Percentiles rank a stretch among this genome's conserved stretches.
These are phyloP conservation scores for Trichopria drosophilae DNA, from an alignment of 2,888 invertebrate species.

Conservation along the genomic window DNA sequence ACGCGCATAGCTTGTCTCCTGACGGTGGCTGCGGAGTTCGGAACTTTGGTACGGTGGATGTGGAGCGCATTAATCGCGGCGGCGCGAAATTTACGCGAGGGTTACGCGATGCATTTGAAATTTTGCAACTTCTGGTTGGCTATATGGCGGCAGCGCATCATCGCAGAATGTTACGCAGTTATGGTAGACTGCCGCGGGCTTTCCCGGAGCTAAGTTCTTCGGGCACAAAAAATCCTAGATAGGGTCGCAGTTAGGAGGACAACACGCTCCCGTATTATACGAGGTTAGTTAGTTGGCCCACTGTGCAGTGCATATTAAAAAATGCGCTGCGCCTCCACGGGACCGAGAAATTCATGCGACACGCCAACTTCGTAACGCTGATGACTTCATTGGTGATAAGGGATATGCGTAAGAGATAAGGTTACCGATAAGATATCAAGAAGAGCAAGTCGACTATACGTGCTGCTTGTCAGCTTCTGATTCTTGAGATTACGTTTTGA, in stretches of 20 bases:
- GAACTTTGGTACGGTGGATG: conserved; percentile 5
- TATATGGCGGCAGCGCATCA: too few species aligned
- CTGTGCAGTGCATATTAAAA: conserved; percentile 55
- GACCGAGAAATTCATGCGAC: conserved; percentile 24
- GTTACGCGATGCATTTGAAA: conserved; percentile 45
- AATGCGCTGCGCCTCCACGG: too few species aligned
- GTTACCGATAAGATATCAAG: too few species aligned
- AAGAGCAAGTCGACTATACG: too few species aligned
- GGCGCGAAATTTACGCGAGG: conserved; percentile 46
- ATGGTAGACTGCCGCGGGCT: conserved; percentile 8
- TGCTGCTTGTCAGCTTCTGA: too few species aligned
- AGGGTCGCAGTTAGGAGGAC: conserved; percentile 11
- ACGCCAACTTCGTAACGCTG: conserved; percentile 11
- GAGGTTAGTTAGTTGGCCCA: conserved; percentile 51
- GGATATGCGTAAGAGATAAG: too few species aligned
- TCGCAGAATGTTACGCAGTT: conserved; percentile 14
- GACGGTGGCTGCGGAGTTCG: too few species aligned
- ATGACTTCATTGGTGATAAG: too few species aligned
- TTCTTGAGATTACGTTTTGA: too few species aligned
- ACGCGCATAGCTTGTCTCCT: conserved; percentile 7
- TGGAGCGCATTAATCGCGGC: conserved; percentile 23
- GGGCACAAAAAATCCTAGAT: neutral
- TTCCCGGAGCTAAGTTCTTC: conserved; percentile 9
- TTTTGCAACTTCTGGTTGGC: conserved; percentile 41
- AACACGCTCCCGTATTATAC: conserved; percentile 41